Evolutionary conservation across 2,113 vertebrate species (phyloP), one percentile per base, ranked within the genome.

Genomic region (Corythornis madagascariensis): DNA sequence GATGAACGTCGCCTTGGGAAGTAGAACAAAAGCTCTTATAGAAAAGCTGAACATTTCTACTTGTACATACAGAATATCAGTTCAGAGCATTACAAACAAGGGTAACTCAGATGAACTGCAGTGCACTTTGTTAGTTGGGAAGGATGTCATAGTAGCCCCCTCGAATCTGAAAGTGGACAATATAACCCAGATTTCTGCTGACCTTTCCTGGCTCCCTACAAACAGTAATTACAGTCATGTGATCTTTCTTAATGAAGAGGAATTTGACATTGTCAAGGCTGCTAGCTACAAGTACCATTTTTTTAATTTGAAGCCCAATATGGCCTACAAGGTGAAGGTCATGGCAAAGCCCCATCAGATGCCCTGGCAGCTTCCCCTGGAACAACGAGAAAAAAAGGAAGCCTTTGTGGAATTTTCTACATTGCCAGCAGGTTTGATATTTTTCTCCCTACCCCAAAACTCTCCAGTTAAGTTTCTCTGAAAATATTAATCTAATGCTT

Each of bases 171-270:
- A 98, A 16, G 98, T 99, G 92, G 99, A 99, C 96, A 96, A 96
- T 95, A 97, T 99, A 90, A 98, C 98, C 3, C 99, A 99, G 97
- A 96, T 96, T 35, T 99, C 99, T 0, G 99, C 98, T 22, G 98
- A 98, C 97, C 98, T 99, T 13, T 98, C 98, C 53, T 99, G 99
- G 99, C 98, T 98, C 92, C 99, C 99, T 31, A 98, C 99, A 91
- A 99, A 99, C 97, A 99, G 99, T 95, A 99, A 99, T 97, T 99
- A 99, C 97, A 98, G 99, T 84, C 99, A 99, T 4, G 97, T 98
- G 74, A 98, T 99, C 96, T 99, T 99, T 97, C 98, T 99, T 77
- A 98, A 99, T 1, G 99, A 99, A 75, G 98, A 98, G 45, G 99
- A 99, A 89, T 98, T 99, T 16, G 99, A 99, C 88, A 96, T 99